Conservation (phyloP, 2,888 invertebrate genomes). For the Cerceris rybyensis region DNA sequence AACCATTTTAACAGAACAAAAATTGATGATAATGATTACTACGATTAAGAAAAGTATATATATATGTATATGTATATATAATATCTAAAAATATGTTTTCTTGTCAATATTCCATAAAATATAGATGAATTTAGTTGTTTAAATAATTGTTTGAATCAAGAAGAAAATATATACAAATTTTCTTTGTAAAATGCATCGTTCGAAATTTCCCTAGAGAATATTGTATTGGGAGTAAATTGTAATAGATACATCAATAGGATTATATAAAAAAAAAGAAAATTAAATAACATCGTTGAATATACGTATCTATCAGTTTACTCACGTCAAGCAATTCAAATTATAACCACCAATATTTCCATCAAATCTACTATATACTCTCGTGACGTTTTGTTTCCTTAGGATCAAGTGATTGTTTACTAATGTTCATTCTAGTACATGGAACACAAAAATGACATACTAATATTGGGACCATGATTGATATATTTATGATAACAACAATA, state of each 20-base stretch:
- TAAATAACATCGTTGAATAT: constrained; percentile 26
- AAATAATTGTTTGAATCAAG: constrained; percentile 40
- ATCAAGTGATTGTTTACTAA: constrained; percentile 15
- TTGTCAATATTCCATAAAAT: constrained; percentile 32
- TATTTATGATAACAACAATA: constrained; percentile 19
- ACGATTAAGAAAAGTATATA: constrained; percentile 39
- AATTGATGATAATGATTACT: constrained; percentile 40
- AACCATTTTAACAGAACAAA: constrained; percentile 20
- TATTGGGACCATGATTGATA: constrained; percentile 31
- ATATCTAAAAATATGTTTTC: constrained; percentile 48
- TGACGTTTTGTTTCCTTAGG: neutral
- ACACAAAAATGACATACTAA: constrained; percentile 27
- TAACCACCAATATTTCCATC: constrained; percentile 8
- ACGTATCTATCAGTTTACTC: constrained; percentile 22
- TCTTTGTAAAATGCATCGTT: constrained; percentile 37
- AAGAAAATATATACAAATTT: constrained; percentile 50
- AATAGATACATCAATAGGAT: constrained; percentile 16
- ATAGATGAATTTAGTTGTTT: constrained; percentile 30
- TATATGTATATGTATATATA: too few species aligned
- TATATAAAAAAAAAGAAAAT: constrained; percentile 44
- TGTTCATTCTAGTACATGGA: constrained; percentile 18
- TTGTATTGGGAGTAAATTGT: constrained; percentile 40
- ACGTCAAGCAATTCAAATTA: constrained; percentile 14
- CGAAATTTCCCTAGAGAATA: constrained; percentile 36
- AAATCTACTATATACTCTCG: constrained; percentile 7